phyloP scores from a whole-genome alignment of 2,888 invertebrate species.

The Caenorhabditis plicata region DNA sequence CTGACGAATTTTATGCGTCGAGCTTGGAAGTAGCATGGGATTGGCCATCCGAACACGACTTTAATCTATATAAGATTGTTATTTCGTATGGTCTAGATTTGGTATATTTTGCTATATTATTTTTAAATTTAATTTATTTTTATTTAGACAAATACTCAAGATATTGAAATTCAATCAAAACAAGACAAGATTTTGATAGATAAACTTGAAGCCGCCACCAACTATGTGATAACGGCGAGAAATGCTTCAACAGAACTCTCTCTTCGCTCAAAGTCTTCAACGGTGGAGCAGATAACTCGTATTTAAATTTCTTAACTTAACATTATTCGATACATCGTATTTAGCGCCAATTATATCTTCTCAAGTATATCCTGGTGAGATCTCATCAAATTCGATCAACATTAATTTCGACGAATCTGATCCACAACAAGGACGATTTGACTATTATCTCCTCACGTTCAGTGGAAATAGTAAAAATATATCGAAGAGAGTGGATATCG shows the following conservation, averaged over 20 bases:
- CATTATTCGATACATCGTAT: no score
- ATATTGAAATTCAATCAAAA: conserved; percentile 27
- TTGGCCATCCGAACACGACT: conserved; percentile 50
- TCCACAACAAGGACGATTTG: conserved; percentile 59
- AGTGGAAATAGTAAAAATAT: conserved; percentile 59
- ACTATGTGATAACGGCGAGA: conserved; percentile 51
- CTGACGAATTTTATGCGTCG: conserved; percentile 61
- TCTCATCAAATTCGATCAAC: conserved; percentile 62
- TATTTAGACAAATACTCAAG: no score
- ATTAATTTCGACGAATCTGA: conserved; percentile 63
- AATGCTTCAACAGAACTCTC: conserved; percentile 57
- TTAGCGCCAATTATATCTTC: conserved; percentile 63
- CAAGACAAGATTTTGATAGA: conserved; percentile 44
- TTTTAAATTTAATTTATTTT: no score
- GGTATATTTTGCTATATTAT: no score
- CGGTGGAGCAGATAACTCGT: conserved; percentile 60
- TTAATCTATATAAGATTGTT: conserved; percentile 51
- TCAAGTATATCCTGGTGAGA: conserved; percentile 60
- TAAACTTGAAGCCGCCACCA: conserved; percentile 52
- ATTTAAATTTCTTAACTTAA: no score
- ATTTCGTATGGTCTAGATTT: conserved; percentile 48
- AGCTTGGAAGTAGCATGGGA: conserved; percentile 49
- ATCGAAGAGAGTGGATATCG: conserved; percentile 54
- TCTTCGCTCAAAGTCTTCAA: conserved; percentile 42
- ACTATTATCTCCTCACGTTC: conserved; percentile 58